Evolutionary conservation across 2,113 vertebrate genomes (phyloP), one percentile per base, ranked within the genome.

Genomic region (Chloropsis hardwickii): DNA sequence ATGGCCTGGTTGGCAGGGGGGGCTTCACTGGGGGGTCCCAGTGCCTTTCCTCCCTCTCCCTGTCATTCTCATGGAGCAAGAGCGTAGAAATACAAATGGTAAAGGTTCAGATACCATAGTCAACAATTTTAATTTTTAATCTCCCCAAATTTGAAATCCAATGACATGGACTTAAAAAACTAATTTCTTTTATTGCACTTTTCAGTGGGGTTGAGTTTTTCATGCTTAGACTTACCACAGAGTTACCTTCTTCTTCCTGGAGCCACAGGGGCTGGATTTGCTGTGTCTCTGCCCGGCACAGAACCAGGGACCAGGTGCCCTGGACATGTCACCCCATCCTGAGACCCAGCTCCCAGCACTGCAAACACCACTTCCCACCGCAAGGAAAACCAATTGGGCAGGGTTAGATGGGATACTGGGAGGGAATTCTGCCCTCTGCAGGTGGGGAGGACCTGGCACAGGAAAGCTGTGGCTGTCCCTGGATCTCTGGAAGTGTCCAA

Each of bases 401-500:
- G 40, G n/a, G 4, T 1, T 37, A 4, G 18, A 23, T 62, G 12
- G 54, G 62, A 20, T 31, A 56, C 0, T 83, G 40, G 35, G 56
- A 42, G 1, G 25, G 28, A 77, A 77, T 48, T 48, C 0, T 23
- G 0, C 62, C 62, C 40, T 40, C 0, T 1, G 29, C 82, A 18
- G 39, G 29, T 19, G 29, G 13, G 3, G 0, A 74, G 53, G 16
- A 25, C 16, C 47, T 76, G 70, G n/a, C 45, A 24, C 61, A 74
- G 45, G 53, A 70, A 0, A 81, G 60, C 45, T 81, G 45, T 8
- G 51, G 53, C 39, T 89, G 78, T 13, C 61, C 69, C 78, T 47
- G 69, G 10, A 35, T 40, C 53, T 24, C 53, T 54, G 54, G 45
- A 0, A 61, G 24, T 47, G 54, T 0, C 28, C 47, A 25, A 47